Evolutionary conservation across 2,888 invertebrate species (phyloP), one percentile per base, ranked within the genome.

Genomic region (Catocala sponsa): DNA sequence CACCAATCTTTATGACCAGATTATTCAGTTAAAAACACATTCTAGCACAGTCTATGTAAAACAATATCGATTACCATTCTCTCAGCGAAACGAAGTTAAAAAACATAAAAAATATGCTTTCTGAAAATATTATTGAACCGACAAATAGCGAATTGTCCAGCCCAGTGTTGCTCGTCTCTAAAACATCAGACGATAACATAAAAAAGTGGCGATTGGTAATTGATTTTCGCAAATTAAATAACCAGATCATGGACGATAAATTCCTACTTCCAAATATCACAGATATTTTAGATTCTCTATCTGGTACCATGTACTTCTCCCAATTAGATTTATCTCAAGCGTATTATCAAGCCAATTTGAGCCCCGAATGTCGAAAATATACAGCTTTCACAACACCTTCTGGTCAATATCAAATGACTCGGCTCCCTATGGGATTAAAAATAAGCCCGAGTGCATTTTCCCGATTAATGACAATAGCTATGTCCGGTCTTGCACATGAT

Each of bases 201-300:
- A 15, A 15, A 15, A 15, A 15, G 15, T 15, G 15, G 15, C 15
- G 15, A 15, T 15, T 15, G 15, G 15, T 15, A 15, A 15, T 15
- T 15, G 15, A 46, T 38, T 38, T 38, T 38, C 38, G 38, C 6
- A 6, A 42, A 10, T 11, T 11, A 42, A 42, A 11, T 42, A 11
- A 11, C 5, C 4, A 42, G 11, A 42, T 42, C 11, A 4, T 11
- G 11, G 11, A 42, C 11, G 6, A 42, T n/a, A 42, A 42, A 32
- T 53, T 53, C n/a, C 53, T 43, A 25, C 15, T 53, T 1, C 44
- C 53, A 5, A 53, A 53, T 33, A 53, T 43, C 2, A 53, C 53
- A 10, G 44, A 53, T 10, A 44, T 53, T 11, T 15, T 53, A 32
- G 53, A 53, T 15, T 53, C 53, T 2, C 9, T 43, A 2, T 53